Conservation (phyloP, 2,113 vertebrate genomes). For the Balaeniceps rex region DNA sequence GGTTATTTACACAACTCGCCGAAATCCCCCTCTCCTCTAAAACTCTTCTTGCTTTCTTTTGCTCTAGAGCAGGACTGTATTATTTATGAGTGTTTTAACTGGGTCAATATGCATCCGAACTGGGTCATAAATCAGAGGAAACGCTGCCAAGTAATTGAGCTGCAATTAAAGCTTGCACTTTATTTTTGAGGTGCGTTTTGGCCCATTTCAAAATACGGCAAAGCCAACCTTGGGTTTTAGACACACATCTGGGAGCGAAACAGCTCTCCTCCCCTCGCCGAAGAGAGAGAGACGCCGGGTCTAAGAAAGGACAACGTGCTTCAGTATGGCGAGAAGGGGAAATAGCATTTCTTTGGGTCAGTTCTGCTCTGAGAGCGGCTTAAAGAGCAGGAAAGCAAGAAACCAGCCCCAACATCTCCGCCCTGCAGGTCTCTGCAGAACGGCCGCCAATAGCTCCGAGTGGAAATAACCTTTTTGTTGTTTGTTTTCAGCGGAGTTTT, state of each 20-base stretch:
- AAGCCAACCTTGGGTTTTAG: not conserved
- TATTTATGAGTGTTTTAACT: conserved; percentile 77
- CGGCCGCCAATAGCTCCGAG: not conserved
- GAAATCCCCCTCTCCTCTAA: conserved; percentile 49
- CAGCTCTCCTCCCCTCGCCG: not conserved
- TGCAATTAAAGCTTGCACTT: conserved; percentile 72
- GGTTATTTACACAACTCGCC: conserved; percentile 26
- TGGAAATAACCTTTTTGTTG: not conserved
- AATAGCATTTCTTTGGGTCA: conserved; percentile 3
- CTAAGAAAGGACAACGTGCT: not conserved
- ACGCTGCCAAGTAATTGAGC: conserved; percentile 73
- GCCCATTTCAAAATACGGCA: conserved; percentile 41
- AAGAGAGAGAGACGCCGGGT: not conserved
- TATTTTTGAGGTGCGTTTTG: conserved; percentile 64
- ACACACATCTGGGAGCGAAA: not conserved
- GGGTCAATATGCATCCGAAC: conserved; percentile 74
- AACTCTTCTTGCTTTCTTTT: conserved; percentile 50
- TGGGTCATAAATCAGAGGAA: conserved; percentile 76
- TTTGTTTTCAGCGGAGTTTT: not conserved
- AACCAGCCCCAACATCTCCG: not conserved
- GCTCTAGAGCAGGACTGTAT: conserved; percentile 48
- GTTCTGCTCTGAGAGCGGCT: not conserved
- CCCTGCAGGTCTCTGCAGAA: not conserved
- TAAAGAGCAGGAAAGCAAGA: not conserved
- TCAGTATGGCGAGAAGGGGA: not conserved